Conservation (phyloP, 2,888 invertebrate species). For the Synanthedon vespiformis region DNA sequence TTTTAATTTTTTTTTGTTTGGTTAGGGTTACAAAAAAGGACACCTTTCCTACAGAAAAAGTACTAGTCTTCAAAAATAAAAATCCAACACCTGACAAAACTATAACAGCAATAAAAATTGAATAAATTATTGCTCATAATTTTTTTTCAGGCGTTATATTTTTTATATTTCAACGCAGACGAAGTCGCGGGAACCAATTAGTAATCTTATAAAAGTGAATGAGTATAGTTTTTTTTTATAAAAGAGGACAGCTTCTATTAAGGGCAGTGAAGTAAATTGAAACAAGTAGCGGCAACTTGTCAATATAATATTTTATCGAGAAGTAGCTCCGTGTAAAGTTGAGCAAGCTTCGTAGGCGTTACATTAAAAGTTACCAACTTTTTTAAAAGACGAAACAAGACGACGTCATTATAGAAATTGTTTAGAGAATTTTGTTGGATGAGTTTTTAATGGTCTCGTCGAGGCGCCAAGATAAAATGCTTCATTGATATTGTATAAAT, state of each 20-base stretch:
- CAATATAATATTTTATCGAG: not conserved
- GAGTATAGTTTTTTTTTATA: no score
- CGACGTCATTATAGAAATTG: conserved; percentile 8
- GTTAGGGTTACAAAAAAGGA: no score
- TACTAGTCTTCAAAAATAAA: no score
- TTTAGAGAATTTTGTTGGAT: conserved; percentile 19
- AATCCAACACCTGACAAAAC: no score
- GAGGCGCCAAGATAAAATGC: not conserved
- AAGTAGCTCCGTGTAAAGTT: not conserved
- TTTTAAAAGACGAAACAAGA: not conserved
- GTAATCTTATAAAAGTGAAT: no score
- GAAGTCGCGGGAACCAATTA: no score
- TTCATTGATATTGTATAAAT: not conserved
- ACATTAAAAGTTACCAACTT: not conserved
- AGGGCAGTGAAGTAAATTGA: not conserved
- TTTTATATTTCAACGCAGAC: no score
- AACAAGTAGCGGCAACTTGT: not conserved
- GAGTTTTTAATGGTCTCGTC: conserved; percentile 20
- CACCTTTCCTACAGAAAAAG: no score
- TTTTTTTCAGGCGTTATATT: no score
- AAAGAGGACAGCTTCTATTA: not conserved
- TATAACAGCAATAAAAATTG: no score
- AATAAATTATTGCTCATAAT: no score
- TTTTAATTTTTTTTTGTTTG: no score
- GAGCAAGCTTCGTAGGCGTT: not conserved